phyloP scores from a whole-genome alignment of 2,797 vertebrate species.

The Acipenser transmontanus region DNA sequence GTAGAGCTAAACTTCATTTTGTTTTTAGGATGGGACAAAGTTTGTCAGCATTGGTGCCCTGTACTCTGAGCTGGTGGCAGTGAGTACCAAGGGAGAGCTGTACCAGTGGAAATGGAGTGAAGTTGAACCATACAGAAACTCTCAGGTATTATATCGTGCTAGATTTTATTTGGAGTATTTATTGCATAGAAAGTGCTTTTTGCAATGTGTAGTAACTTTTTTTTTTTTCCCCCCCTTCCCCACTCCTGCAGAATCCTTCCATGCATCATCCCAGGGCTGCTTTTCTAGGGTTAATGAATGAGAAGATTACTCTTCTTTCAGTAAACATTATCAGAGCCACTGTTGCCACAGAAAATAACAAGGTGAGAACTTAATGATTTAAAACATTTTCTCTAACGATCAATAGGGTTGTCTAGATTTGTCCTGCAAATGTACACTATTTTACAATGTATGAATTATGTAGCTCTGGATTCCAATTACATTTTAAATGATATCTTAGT shows the following conservation, averaged over 20 bases:
- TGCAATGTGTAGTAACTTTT: no score
- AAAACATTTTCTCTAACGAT: no score
- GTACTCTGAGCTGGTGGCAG: slow-evolving; percentile 90
- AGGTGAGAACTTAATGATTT: slow-evolving; percentile 59
- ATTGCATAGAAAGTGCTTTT: no score
- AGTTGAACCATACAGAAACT: slow-evolving; percentile 89
- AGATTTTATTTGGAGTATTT: background rate
- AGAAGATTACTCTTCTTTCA: slow-evolving; percentile 93
- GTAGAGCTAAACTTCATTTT: no score
- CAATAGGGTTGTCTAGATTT: no score
- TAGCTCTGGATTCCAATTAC: no score
- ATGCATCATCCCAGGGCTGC: slow-evolving; percentile 92
- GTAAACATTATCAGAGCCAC: slow-evolving; percentile 97
- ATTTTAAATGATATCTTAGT: no score
- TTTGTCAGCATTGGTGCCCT: slow-evolving; percentile 93
- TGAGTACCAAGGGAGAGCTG: slow-evolving; percentile 94
- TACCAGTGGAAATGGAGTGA: slow-evolving; percentile 98
- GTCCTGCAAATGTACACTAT: no score
- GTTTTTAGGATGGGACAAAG: slow-evolving; percentile 82
- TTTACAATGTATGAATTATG: no score
- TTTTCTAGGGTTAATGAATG: slow-evolving; percentile 85
- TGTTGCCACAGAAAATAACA: slow-evolving; percentile 93
- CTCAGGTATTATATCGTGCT: slow-evolving; percentile 67
- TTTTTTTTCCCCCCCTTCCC: slow-evolving; percentile 8
- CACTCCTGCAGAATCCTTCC: slow-evolving; percentile 77